Percentiles rank a stretch among this genome's conserved stretches.
Evolutionary conservation across 1,140 invertebrate genomes (phyloP).

Genomic region (Ladona fulva): DNA sequence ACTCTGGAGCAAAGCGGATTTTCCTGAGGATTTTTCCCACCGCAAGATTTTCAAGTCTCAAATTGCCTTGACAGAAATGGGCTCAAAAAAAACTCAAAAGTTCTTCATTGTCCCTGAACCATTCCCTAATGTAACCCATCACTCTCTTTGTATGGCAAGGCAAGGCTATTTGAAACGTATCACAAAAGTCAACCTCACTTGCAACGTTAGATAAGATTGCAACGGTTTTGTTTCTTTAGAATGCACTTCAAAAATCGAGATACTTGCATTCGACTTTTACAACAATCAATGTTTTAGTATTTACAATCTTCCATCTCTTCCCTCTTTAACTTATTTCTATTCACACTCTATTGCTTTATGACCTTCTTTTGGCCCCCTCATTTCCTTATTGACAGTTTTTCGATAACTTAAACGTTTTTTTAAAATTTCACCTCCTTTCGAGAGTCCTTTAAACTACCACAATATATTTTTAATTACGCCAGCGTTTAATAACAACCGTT

Average conservation of each 20-base stretch:
- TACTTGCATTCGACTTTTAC: not conserved
- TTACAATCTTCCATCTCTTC: not conserved
- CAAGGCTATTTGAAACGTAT: not conserved
- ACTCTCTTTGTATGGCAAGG: not conserved
- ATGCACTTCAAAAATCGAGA: not conserved
- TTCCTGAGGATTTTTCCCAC: not conserved
- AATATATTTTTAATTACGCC: not conserved
- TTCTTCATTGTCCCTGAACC: not conserved
- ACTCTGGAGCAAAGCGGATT: not conserved
- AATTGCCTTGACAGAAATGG: not conserved
- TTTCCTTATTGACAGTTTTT: not conserved
- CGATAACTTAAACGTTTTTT: not conserved
- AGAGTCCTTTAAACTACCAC: not conserved
- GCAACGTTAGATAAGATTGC: not conserved
- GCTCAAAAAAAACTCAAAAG: not conserved
- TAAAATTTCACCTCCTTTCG: not conserved
- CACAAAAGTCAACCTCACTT: slow-evolving; percentile 2
- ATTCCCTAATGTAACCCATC: not conserved
- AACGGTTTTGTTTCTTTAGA: not conserved
- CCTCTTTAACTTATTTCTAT: not conserved
- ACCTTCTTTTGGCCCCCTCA: not conserved
- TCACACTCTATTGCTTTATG: not conserved
- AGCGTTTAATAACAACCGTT: not conserved
- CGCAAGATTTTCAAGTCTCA: not conserved
- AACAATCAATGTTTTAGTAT: not conserved